Evolutionary conservation across 2,888 invertebrate genomes (phyloP).

Genomic region (Aspidapion aeneum): DNA sequence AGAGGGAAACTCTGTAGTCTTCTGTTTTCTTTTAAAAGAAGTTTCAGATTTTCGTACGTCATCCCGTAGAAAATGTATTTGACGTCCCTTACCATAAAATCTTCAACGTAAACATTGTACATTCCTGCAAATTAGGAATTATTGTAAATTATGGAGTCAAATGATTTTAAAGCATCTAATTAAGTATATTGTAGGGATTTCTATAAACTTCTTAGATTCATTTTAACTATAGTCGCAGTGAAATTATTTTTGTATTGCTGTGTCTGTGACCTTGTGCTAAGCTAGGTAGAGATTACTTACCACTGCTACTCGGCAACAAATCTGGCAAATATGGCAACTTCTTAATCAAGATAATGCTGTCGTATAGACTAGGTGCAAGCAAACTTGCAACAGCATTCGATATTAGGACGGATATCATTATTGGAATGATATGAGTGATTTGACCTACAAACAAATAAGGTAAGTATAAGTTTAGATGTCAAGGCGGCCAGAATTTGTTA

Average conservation of each 20-base stretch:
- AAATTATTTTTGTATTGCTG: too few species aligned
- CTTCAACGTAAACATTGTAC: constrained; percentile 95
- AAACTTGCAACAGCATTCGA: constrained; percentile 92
- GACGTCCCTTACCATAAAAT: constrained; percentile 94
- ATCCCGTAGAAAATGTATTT: constrained; percentile 89
- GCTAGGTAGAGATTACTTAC: constrained; percentile 39
- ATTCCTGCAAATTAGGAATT: constrained; percentile 58
- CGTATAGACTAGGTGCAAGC: constrained; percentile 96
- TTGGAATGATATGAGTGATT: constrained; percentile 93
- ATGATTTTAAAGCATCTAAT: background rate
- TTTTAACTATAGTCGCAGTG: too few species aligned
- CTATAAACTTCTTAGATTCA: too few species aligned
- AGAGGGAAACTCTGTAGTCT: constrained; percentile 83
- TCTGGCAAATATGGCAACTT: constrained; percentile 96
- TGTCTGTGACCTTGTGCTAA: too few species aligned
- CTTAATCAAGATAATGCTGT: constrained; percentile 97
- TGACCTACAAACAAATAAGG: too few species aligned
- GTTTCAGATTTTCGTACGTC: constrained; percentile 85
- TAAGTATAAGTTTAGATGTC: too few species aligned
- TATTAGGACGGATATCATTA: constrained; percentile 94
- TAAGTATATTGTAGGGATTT: too few species aligned
- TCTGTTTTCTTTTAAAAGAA: constrained; percentile 69
- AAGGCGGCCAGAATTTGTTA: too few species aligned
- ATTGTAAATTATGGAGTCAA: background rate
- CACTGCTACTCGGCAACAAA: constrained; percentile 82